These are phyloP conservation scores for Alligator mississippiensis DNA, from an alignment of 2,113 vertebrate species.

Conservation along the genomic window DNA sequence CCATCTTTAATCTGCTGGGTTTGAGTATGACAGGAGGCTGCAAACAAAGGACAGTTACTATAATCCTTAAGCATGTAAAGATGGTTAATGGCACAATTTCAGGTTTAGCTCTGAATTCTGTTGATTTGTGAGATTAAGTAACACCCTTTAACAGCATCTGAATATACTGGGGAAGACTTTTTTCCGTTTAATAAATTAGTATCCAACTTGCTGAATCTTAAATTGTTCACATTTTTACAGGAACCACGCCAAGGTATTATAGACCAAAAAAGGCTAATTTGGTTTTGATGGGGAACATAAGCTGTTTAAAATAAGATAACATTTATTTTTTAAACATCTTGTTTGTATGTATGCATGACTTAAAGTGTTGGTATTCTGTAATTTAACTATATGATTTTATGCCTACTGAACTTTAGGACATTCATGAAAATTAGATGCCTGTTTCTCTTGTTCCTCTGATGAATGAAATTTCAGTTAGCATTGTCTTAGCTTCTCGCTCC, in stretches of 20 bases:
- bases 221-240: constrained; percentile 72
- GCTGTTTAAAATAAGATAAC: constrained; percentile 78
- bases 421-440: constrained; percentile 70
- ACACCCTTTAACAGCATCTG: constrained; percentile 65
- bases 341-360: constrained; percentile 80
- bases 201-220: constrained; percentile 73
- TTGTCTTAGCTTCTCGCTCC: constrained; percentile 51
- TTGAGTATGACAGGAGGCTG: constrained; percentile 38
- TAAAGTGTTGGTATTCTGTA: constrained; percentile 73
- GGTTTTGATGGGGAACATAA: constrained; percentile 71
- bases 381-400: constrained; percentile 77
- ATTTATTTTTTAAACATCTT: constrained; percentile 79
- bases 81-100: constrained; percentile 47
- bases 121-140: constrained; percentile 64
- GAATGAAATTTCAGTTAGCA: constrained; percentile 69
- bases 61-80: constrained; percentile 28
- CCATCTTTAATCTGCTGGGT: constrained; percentile 25
- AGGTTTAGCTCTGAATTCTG: constrained; percentile 53
- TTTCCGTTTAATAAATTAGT: constrained; percentile 63
- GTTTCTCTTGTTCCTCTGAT: constrained; percentile 58
- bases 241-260: constrained; percentile 71
- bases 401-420: constrained; percentile 64
- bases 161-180: constrained; percentile 10
- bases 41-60: constrained; percentile 1
- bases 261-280: constrained; percentile 77